Percentiles rank a stretch among this genome's conserved stretches.
Evolutionary conservation across 2,888 invertebrate genomes (phyloP).

Genomic region (Antitype chi): DNA sequence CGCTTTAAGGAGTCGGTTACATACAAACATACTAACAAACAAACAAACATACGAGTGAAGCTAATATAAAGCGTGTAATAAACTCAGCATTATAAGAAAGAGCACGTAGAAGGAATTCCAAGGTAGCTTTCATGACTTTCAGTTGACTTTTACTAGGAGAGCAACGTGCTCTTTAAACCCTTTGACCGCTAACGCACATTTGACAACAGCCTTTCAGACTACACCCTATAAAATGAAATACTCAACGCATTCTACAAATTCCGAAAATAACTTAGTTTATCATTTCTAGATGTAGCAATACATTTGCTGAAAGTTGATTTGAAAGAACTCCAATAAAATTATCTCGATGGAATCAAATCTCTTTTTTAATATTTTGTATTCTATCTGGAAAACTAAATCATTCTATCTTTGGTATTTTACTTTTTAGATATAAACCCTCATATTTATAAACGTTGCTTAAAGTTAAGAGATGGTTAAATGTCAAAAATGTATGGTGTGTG

Average conservation of each 20-base stretch:
- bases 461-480: too few relatives aligned
- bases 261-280: background rate
- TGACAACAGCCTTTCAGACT: background rate
- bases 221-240: slow-evolving; percentile 4
- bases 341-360: slow-evolving; percentile 13
- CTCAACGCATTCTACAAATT: background rate
- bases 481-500: too few relatives aligned
- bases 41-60: too few relatives aligned
- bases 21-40: too few relatives aligned
- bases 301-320: slow-evolving; percentile 10
- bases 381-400: background rate
- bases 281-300: slow-evolving; percentile 20
- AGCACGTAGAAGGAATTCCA: background rate
- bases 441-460: too few relatives aligned
- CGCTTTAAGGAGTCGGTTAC: too few relatives aligned
- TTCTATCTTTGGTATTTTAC: background rate
- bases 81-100: background rate
- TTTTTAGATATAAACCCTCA: too few relatives aligned
- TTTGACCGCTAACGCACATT: slow-evolving; percentile 5
- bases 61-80: too few relatives aligned
- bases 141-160: background rate
- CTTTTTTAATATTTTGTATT: background rate
- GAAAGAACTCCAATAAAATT: background rate
- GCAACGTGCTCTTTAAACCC: background rate
- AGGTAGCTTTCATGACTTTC: background rate